phyloP scores from a whole-genome alignment of 2,113 vertebrate genomes.

The Percopsis transmontana region DNA sequence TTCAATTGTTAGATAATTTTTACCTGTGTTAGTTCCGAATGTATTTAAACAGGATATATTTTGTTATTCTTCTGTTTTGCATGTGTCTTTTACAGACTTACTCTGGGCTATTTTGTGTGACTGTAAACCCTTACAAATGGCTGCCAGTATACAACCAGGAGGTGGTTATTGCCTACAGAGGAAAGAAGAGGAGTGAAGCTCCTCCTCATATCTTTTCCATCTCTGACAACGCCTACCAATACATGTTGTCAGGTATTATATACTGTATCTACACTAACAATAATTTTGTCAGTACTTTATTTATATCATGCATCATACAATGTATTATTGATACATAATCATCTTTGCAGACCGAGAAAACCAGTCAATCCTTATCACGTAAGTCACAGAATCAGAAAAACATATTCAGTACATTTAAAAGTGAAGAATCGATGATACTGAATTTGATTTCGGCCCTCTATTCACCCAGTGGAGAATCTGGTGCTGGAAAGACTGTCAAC shows the following conservation, averaged over 20 bases:
- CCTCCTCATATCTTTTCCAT: slow-evolving; percentile 86
- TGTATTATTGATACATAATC: neutral
- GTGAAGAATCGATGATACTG: too few relatives aligned
- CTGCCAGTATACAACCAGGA: slow-evolving; percentile 76
- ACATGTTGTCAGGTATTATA: slow-evolving; percentile 84
- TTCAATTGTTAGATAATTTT: too few relatives aligned
- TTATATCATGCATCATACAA: neutral
- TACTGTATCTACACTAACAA: neutral
- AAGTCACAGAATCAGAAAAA: neutral
- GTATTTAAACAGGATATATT: too few relatives aligned
- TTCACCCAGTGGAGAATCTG: slow-evolving; percentile 84
- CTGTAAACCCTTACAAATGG: slow-evolving; percentile 82
- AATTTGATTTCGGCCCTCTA: neutral
- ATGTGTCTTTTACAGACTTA: slow-evolving; percentile 69
- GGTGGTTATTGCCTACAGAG: slow-evolving; percentile 79
- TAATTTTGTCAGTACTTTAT: neutral
- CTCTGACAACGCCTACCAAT: slow-evolving; percentile 84
- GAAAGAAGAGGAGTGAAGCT: slow-evolving; percentile 83
- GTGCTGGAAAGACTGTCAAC: slow-evolving; percentile 89
- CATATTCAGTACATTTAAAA: neutral
- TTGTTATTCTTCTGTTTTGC: neutral
- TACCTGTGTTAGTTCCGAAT: too few relatives aligned
- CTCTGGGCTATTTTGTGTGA: slow-evolving; percentile 81
- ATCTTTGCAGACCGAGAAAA: slow-evolving; percentile 82
- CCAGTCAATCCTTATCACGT: slow-evolving; percentile 88